These are phyloP conservation scores for Sicus ferrugineus DNA, from an alignment of 2,888 invertebrate genomes.

Conservation along the genomic window DNA sequence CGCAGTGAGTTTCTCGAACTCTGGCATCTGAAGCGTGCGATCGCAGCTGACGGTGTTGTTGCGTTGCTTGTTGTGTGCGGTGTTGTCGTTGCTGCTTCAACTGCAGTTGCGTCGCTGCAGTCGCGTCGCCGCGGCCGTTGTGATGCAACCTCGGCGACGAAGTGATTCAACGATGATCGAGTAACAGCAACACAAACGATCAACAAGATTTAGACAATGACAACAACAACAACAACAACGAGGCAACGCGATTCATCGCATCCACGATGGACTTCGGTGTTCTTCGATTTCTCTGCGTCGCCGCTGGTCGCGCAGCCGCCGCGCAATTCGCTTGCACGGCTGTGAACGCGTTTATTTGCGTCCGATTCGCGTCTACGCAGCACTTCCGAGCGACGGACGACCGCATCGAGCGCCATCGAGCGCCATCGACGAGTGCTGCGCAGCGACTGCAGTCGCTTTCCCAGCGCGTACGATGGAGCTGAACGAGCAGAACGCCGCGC, in stretches of 20 bases:
- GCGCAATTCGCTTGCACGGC: conserved; percentile 19
- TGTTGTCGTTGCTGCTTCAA: conserved; percentile 17
- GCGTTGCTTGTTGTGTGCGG: neutral
- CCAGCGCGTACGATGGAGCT: too few species aligned
- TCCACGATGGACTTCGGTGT: conserved; percentile 30
- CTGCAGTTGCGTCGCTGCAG: neutral
- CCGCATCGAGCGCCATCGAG: neutral
- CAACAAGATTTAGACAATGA: conserved; percentile 29
- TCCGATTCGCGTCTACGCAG: conserved; percentile 47
- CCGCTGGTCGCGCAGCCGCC: conserved; percentile 16
- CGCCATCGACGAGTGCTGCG: conserved; percentile 34
- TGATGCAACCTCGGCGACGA: conserved; percentile 49
- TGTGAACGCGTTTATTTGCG: conserved; percentile 17
- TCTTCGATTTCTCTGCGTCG: conserved; percentile 51
- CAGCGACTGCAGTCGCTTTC: too few species aligned
- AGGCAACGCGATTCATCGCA: neutral
- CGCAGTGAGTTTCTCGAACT: conserved; percentile 56
- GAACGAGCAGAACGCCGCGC: neutral
- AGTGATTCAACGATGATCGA: conserved; percentile 11
- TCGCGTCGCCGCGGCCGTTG: conserved; percentile 35
- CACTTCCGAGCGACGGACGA: conserved; percentile 52
- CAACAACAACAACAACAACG: conserved; percentile 33
- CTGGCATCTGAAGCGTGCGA: conserved; percentile 32
- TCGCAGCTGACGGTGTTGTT: conserved; percentile 22
- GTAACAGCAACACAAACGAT: neutral